Percentiles rank a stretch among this genome's conserved stretches.
These are phyloP conservation scores for Melierax canorus DNA, from an alignment of 2,113 vertebrate genomes.

Conservation along the genomic window DNA sequence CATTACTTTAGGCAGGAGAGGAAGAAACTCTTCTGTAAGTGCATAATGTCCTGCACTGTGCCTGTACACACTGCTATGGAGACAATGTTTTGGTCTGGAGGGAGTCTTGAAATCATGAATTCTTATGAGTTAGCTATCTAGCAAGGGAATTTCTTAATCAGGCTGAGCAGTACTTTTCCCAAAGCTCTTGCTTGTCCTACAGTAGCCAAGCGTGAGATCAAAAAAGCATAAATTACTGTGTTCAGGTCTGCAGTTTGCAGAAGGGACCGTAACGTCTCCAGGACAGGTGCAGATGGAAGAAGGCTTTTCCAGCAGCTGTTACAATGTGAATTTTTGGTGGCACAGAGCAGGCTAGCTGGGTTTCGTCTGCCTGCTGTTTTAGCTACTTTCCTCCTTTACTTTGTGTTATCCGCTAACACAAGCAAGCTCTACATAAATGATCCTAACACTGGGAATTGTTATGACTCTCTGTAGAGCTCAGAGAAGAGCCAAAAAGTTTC, in stretches of 20 bases:
- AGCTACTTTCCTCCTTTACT: background rate
- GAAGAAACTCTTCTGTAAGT: background rate
- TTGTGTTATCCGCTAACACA: background rate
- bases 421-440: accelerated
- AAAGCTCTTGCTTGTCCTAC: background rate
- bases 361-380: background rate
- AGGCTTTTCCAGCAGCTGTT: background rate
- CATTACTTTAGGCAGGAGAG: background rate
- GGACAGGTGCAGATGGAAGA: background rate
- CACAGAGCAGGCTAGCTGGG: background rate
- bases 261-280: background rate
- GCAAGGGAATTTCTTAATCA: background rate
- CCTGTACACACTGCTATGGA: background rate
- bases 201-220: background rate
- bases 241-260: background rate
- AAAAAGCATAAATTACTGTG: background rate
- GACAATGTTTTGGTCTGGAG: background rate
- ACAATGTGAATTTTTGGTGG: background rate
- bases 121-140: background rate
- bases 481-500: background rate
- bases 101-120: background rate
- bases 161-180: background rate
- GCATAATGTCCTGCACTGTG: background rate
- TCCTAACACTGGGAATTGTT: background rate
- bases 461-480: background rate